Percentiles rank a stretch among this genome's conserved stretches.
These are phyloP conservation scores for Martes martes DNA, from an alignment of 2,113 vertebrate genomes.

Conservation along the genomic window DNA sequence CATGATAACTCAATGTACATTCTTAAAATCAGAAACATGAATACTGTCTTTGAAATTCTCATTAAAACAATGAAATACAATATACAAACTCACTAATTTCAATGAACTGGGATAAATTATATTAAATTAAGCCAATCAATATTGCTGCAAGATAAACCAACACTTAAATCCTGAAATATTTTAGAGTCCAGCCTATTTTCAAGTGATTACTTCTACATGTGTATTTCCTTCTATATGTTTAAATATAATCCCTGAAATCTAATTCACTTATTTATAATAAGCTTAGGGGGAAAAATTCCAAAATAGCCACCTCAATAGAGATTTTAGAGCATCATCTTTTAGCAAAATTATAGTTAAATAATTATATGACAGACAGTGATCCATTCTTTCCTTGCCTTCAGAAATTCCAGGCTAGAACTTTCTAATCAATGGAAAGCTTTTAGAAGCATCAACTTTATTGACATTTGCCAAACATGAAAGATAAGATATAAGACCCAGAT, in stretches of 20 bases:
- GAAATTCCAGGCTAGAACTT: not conserved
- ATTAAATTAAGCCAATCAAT: not conserved
- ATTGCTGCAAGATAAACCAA: not conserved
- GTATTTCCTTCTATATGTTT: not conserved
- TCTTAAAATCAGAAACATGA: not conserved
- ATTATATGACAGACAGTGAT: not conserved
- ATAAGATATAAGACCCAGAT: not conserved
- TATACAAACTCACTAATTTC: not conserved
- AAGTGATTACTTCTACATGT: not conserved
- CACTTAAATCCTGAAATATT: not conserved
- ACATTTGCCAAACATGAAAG: conserved; percentile 19
- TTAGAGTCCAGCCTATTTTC: not conserved
- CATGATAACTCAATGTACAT: not conserved
- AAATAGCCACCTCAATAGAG: not conserved
- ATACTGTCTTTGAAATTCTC: not conserved
- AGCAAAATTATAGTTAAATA: not conserved
- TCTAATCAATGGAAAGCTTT: not conserved
- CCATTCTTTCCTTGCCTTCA: not conserved
- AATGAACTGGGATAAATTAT: not conserved
- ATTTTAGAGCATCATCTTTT: not conserved
- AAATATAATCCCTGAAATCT: not conserved
- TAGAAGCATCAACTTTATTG: not conserved
- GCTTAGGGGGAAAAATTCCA: not conserved
- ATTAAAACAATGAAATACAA: not conserved
- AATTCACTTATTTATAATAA: not conserved